Percentiles rank a stretch among this genome's conserved stretches.
Conservation (phyloP, 2,113 vertebrate genomes). For the Apaloderma vittatum region DNA sequence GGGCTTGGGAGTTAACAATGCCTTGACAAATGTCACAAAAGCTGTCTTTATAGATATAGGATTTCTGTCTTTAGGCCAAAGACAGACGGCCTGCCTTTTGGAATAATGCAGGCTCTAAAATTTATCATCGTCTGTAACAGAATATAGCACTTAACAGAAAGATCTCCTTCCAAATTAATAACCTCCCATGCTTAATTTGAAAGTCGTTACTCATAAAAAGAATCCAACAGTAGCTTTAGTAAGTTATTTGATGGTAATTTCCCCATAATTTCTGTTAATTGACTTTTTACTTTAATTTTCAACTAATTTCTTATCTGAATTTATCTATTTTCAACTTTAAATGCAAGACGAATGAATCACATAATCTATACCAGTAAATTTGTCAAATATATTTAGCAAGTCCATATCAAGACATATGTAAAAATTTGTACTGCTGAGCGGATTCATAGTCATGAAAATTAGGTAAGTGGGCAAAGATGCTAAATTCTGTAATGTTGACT, state of each 20-base stretch:
- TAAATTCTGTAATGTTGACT: not conserved
- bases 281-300: not conserved
- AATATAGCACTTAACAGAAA: not conserved
- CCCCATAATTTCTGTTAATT: not conserved
- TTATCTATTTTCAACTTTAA: not conserved
- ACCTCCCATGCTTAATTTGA: not conserved
- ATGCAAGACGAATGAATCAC: fast-evolving
- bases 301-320: not conserved
- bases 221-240: not conserved
- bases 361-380: not conserved
- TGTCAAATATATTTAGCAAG: not conserved
- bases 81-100: not conserved
- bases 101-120: not conserved
- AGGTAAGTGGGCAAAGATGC: not conserved
- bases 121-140: not conserved
- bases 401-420: not conserved
- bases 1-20: fast-evolving
- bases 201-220: not conserved
- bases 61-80: not conserved
- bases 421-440: not conserved
- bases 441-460: not conserved
- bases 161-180: fast-evolving
- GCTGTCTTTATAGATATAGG: not conserved
- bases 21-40: not conserved
- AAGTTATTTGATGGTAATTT: not conserved